phyloP scores from a whole-genome alignment of 2,797 vertebrate genomes.

The Gorsachius magnificus region DNA sequence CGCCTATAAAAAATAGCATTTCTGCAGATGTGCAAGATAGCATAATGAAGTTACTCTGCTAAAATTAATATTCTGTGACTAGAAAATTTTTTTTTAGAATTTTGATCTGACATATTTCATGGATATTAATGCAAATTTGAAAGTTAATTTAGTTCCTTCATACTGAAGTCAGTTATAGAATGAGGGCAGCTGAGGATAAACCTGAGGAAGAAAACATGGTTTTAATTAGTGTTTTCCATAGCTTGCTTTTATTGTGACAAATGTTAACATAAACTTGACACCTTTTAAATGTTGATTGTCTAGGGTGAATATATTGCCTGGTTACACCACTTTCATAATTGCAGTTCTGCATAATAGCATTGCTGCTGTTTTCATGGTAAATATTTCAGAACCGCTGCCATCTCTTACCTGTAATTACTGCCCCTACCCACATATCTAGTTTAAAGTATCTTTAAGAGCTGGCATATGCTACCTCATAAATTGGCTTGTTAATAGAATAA shows the following conservation, averaged over 20 bases:
- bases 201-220: neutral
- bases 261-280: neutral
- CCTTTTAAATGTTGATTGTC: neutral
- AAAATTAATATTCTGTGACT: neutral
- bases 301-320: neutral
- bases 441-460: conserved; percentile 26
- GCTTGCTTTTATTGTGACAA: neutral
- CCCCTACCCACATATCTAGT: neutral
- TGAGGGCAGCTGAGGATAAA: neutral
- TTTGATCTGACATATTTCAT: neutral
- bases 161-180: neutral
- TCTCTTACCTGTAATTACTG: neutral
- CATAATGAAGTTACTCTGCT: neutral
- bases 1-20: neutral
- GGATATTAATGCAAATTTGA: neutral
- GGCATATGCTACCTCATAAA: neutral
- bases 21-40: neutral
- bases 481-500: conserved; percentile 23
- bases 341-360: neutral
- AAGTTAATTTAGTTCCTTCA: neutral
- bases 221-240: neutral
- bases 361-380: neutral
- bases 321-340: neutral
- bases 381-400: neutral
- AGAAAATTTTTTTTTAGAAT: neutral